Evolutionary conservation across 2,797 vertebrate genomes (phyloP).

Genomic region (Notoglanidium macrostoma): DNA sequence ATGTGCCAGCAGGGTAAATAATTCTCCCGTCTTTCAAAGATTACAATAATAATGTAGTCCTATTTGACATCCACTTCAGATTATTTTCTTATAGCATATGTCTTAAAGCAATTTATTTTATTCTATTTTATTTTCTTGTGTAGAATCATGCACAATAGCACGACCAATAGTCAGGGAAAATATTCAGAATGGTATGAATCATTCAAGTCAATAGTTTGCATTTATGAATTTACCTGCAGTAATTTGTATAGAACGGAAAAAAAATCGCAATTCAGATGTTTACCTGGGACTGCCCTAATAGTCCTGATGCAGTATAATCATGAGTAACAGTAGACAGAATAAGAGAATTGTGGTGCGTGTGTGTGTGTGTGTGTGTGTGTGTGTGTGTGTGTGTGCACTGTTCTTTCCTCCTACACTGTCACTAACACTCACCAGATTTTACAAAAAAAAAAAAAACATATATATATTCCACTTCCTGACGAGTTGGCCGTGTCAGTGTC

Average conservation of each 20-base stretch:
- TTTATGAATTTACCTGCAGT: not conserved
- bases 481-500: slow-evolving; percentile 26
- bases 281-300: no score
- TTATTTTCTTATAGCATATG: not conserved
- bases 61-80: not conserved
- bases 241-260: not conserved
- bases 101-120: not conserved
- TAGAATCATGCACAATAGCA: not conserved
- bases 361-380: no score
- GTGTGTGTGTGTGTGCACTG: not conserved
- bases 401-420: slow-evolving; percentile 28
- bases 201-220: not conserved
- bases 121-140: no score
- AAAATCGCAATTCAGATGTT: not conserved
- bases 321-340: not conserved
- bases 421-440: not conserved
- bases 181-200: no score
- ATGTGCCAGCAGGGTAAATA: not conserved
- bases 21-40: not conserved
- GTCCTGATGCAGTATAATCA: not conserved
- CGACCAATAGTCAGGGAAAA: not conserved
- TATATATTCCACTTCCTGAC: not conserved
- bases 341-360: slow-evolving; percentile 6
- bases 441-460: not conserved
- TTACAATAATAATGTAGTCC: not conserved